These are phyloP conservation scores for Montipora capricornis DNA, from an alignment of 64 coral and sea anemone species.

Conservation along the genomic window DNA sequence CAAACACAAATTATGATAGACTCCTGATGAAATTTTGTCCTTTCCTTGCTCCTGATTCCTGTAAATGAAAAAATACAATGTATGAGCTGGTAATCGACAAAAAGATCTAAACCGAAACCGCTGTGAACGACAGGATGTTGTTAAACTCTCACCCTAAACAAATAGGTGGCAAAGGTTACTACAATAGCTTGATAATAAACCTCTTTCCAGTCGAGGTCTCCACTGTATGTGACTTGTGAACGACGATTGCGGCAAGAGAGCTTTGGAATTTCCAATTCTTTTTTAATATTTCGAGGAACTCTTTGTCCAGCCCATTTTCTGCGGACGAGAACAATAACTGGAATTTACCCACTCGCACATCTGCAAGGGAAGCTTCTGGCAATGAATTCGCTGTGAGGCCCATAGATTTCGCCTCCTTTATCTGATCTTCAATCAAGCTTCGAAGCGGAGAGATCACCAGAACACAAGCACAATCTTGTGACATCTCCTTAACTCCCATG, in stretches of 20 bases:
- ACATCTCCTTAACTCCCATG: not conserved
- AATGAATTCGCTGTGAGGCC: conserved; percentile 51
- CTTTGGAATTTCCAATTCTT: conserved; percentile 32
- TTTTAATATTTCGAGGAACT: conserved; percentile 47
- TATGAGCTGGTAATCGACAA: not conserved
- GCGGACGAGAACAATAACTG: conserved; percentile 53
- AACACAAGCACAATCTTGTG: conserved; percentile 7
- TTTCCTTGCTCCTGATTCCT: not conserved
- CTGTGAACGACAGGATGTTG: not conserved
- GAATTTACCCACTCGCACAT: conserved; percentile 38
- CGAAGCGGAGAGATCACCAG: conserved; percentile 43
- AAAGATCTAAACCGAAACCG: conserved; percentile 4
- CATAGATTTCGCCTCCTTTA: conserved; percentile 46
- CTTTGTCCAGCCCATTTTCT: conserved; percentile 52
- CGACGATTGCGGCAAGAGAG: conserved; percentile 48
- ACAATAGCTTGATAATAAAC: conserved; percentile 10
- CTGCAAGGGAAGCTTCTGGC: conserved; percentile 40
- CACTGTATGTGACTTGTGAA: conserved; percentile 59
- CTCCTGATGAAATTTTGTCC: not conserved
- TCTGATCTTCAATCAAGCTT: conserved; percentile 62
- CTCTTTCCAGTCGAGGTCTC: conserved; percentile 76
- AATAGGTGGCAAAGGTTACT: not conserved
- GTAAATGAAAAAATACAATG: not conserved
- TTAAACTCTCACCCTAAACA: conserved; percentile 5
- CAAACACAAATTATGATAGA: not conserved